These are phyloP conservation scores for Oikopleura dioica DNA, from an alignment of 23 tunicate species.

Conservation along the genomic window DNA sequence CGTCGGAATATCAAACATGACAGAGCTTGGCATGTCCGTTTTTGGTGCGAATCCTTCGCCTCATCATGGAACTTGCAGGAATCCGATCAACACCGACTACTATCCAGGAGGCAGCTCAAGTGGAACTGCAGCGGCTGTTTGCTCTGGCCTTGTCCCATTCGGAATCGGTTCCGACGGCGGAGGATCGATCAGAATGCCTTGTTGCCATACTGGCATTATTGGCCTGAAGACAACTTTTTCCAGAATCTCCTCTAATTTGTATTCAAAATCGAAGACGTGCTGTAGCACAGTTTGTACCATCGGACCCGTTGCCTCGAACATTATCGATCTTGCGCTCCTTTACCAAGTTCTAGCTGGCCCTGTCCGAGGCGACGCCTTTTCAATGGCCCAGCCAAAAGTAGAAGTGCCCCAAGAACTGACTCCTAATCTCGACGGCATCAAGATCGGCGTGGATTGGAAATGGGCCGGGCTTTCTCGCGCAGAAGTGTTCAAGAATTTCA, in stretches of 20 bases:
- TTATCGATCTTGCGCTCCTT: conserved; percentile 28
- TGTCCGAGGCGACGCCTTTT: conserved; percentile 16
- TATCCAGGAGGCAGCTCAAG: conserved; percentile 56
- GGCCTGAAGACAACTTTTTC: conserved; percentile 60
- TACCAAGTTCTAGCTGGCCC: conserved; percentile 32
- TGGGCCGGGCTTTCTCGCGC: neutral
- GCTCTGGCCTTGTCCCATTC: conserved; percentile 24
- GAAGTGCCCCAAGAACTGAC: conserved; percentile 20
- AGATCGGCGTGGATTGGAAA: conserved; percentile 32
- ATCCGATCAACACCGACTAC: neutral
- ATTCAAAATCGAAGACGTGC: neutral
- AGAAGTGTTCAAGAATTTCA: neutral
- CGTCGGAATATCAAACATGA: conserved; percentile 48
- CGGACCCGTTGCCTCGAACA: conserved; percentile 39
- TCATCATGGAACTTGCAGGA: neutral
- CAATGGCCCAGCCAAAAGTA: conserved; percentile 24
- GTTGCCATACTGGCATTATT: conserved; percentile 35
- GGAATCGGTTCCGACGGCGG: conserved; percentile 69
- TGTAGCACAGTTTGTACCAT: too few species aligned
- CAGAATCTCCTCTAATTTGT: neutral
- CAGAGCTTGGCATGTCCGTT: conserved; percentile 38
- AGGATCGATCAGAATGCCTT: conserved; percentile 44
- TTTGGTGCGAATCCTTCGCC: conserved; percentile 28
- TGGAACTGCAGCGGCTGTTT: conserved; percentile 51
- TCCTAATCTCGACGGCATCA: conserved; percentile 20